phyloP scores from a whole-genome alignment of 2,113 vertebrate genomes.

The Cyprinodon brontotheroides region DNA sequence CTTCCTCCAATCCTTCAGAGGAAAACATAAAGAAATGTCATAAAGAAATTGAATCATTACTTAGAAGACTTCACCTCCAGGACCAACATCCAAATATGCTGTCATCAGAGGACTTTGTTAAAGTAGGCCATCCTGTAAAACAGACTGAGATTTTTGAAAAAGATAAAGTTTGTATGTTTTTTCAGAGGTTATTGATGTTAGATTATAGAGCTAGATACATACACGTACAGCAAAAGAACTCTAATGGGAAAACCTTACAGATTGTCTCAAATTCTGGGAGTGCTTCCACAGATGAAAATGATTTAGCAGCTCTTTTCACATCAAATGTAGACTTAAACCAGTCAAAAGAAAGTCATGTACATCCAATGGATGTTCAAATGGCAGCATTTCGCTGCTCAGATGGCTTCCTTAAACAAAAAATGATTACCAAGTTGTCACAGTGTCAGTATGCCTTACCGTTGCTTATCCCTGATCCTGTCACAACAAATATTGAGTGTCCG shows the following conservation, averaged over 20 bases:
- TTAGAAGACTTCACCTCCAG: slow-evolving; percentile 40
- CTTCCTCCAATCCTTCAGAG: neutral
- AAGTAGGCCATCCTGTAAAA: slow-evolving; percentile 46
- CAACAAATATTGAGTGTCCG: no score
- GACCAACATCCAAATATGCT: slow-evolving; percentile 52
- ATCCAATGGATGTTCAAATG: slow-evolving; percentile 82
- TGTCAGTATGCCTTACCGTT: slow-evolving; percentile 82
- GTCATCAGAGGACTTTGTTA: slow-evolving; percentile 61
- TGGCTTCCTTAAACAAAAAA: slow-evolving; percentile 73
- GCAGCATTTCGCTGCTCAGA: slow-evolving; percentile 76
- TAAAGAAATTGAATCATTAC: slow-evolving; percentile 14
- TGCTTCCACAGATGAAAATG: neutral
- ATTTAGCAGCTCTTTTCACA: slow-evolving; percentile 32
- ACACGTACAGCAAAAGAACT: slow-evolving; percentile 34
- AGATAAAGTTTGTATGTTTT: slow-evolving; percentile 68
- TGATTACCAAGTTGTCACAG: slow-evolving; percentile 77
- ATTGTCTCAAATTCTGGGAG: neutral
- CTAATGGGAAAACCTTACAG: neutral
- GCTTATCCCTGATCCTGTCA: slow-evolving; percentile 71
- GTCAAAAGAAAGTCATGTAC: slow-evolving; percentile 25
- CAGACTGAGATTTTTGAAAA: slow-evolving; percentile 39
- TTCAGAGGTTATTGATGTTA: slow-evolving; percentile 42
- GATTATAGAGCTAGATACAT: slow-evolving; percentile 66
- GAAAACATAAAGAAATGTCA: neutral
- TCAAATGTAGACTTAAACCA: rapidly evolving